Evolutionary conservation across 2,888 invertebrate genomes (phyloP).

Genomic region (Stegophylla sp.): DNA sequence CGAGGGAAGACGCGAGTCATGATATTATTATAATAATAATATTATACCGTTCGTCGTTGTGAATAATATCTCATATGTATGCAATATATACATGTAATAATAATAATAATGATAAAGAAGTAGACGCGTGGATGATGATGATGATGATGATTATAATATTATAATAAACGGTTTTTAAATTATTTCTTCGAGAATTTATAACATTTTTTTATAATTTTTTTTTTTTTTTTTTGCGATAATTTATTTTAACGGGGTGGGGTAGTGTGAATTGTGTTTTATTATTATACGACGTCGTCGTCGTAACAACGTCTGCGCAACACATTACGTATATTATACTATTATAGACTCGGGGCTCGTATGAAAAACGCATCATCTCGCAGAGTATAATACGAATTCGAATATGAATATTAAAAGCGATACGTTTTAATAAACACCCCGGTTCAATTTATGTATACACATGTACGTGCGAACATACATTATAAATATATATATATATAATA

Average conservation of each 20-base stretch:
- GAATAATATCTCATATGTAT: too few relatives aligned
- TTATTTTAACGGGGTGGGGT: background rate
- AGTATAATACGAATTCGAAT: background rate
- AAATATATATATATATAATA: too few relatives aligned
- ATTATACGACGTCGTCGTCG: too few relatives aligned
- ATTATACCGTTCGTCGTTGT: background rate
- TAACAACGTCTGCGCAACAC: background rate
- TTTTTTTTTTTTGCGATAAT: background rate
- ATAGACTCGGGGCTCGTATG: too few relatives aligned
- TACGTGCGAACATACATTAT: background rate
- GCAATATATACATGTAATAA: too few relatives aligned
- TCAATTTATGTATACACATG: slow-evolving; percentile 51
- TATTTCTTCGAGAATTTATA: background rate
- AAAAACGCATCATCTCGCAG: background rate
- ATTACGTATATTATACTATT: background rate
- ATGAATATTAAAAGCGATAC: slow-evolving; percentile 38
- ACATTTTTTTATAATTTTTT: background rate
- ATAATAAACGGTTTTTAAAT: slow-evolving; percentile 25
- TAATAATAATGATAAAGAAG: too few relatives aligned
- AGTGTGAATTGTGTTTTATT: background rate
- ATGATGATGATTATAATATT: background rate
- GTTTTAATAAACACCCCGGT: slow-evolving; percentile 43
- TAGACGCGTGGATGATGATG: background rate
- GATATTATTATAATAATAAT: slow-evolving; percentile 13
- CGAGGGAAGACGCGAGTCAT: background rate